Conservation (phyloP, 2,888 invertebrate species). For the Iselma pallidipennis region DNA sequence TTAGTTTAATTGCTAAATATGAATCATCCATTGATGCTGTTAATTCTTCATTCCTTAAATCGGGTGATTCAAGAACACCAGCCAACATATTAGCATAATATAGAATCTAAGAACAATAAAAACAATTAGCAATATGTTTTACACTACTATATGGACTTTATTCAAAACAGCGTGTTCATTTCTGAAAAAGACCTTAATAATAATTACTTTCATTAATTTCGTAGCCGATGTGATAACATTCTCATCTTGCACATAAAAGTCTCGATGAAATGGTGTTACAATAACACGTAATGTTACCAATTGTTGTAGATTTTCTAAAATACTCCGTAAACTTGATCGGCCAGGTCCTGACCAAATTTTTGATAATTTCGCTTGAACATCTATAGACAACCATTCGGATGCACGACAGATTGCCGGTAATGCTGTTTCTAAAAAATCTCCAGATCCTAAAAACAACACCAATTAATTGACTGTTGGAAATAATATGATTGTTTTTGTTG, state of each 20-base stretch:
- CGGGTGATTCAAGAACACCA: slow-evolving; percentile 73
- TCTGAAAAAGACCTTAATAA: no score
- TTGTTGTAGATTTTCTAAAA: slow-evolving; percentile 82
- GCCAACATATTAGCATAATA: slow-evolving; percentile 89
- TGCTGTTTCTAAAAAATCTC: slow-evolving; percentile 82
- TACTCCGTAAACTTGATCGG: slow-evolving; percentile 61
- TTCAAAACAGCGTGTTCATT: no score
- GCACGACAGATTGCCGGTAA: slow-evolving; percentile 79
- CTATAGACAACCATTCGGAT: slow-evolving; percentile 71
- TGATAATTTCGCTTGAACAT: slow-evolving; percentile 79
- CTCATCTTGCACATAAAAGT: slow-evolving; percentile 83
- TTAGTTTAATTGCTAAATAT: slow-evolving; percentile 45
- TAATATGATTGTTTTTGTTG: no score
- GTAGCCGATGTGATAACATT: slow-evolving; percentile 82
- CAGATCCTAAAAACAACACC: slow-evolving; percentile 62
- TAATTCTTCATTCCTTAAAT: slow-evolving; percentile 63
- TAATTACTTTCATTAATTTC: slow-evolving; percentile 79
- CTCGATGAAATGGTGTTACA: slow-evolving; percentile 71
- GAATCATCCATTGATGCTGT: slow-evolving; percentile 56
- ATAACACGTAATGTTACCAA: slow-evolving; percentile 85
- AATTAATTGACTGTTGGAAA: no score
- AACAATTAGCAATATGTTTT: no score
- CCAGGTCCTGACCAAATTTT: slow-evolving; percentile 75
- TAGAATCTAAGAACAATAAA: slow-evolving; percentile 63
- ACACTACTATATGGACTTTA: no score